These are phyloP conservation scores for Drosophila subquinaria DNA, from an alignment of 2,888 invertebrate genomes.

Conservation along the genomic window DNA sequence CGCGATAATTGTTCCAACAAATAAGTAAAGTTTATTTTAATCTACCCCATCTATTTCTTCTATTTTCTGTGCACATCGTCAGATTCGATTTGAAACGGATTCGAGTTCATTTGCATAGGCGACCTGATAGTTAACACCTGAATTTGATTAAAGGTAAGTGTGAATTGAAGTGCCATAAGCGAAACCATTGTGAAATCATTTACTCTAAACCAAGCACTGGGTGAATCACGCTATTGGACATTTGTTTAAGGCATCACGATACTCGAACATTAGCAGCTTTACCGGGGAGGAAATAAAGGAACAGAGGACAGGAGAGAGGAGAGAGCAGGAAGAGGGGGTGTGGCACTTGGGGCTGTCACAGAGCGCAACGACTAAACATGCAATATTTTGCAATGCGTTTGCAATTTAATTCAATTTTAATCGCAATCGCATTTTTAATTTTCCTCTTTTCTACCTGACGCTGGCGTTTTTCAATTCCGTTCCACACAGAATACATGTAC, in stretches of 20 bases:
- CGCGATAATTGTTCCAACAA: slow-evolving; percentile 61
- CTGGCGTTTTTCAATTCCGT: slow-evolving; percentile 21
- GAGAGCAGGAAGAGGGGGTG: not conserved
- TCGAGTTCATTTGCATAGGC: slow-evolving; percentile 40
- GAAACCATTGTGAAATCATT: slow-evolving; percentile 37
- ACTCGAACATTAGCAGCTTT: not conserved
- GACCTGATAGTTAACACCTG: slow-evolving; percentile 50
- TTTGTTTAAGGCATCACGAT: slow-evolving; percentile 31
- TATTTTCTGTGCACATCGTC: slow-evolving; percentile 14
- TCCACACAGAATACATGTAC: slow-evolving; percentile 17
- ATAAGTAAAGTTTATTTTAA: slow-evolving; percentile 24
- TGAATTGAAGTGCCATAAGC: slow-evolving; percentile 53
- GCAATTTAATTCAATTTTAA: slow-evolving; percentile 81
- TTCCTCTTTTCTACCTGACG: slow-evolving; percentile 75
- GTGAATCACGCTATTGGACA: slow-evolving; percentile 38
- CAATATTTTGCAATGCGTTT: slow-evolving; percentile 67
- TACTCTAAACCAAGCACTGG: slow-evolving; percentile 3
- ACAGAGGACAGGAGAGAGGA: not conserved
- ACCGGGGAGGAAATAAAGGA: not conserved
- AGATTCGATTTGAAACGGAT: slow-evolving; percentile 36
- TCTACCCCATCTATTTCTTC: slow-evolving; percentile 5
- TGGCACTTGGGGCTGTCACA: slow-evolving; percentile 1
- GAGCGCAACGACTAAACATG: slow-evolving; percentile 53
- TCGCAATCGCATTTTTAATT: slow-evolving; percentile 80
- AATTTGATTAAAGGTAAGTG: slow-evolving; percentile 68